These are phyloP conservation scores for Ornithoptera alexandrae DNA, from an alignment of 2,888 invertebrate species.

Conservation along the genomic window DNA sequence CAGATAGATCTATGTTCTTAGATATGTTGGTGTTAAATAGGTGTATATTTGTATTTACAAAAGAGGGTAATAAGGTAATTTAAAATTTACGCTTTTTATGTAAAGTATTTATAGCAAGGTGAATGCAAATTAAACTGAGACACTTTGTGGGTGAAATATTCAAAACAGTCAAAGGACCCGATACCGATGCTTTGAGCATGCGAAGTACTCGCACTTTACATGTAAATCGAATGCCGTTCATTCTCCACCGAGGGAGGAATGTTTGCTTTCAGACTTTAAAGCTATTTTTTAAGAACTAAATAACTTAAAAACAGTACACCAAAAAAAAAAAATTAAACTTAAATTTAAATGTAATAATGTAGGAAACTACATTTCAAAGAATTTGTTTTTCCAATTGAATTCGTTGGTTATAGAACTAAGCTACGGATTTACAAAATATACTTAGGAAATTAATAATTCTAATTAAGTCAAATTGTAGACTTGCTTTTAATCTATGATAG, in stretches of 20 bases:
- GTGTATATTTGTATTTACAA: no score
- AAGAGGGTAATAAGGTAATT: neutral
- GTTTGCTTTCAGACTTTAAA: neutral
- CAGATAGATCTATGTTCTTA: no score
- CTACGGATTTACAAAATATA: no score
- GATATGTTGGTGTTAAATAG: no score
- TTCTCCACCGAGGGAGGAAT: neutral
- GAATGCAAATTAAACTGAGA: neutral
- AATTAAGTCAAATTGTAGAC: no score
- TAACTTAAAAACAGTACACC: neutral
- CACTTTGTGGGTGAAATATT: constrained; percentile 4
- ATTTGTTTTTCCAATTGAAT: no score
- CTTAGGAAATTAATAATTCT: no score
- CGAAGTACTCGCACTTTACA: constrained; percentile 19
- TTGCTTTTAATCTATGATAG: no score
- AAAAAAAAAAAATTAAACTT: neutral
- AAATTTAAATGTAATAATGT: neutral
- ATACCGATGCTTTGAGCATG: constrained; percentile 16
- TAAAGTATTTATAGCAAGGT: neutral
- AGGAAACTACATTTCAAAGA: no score
- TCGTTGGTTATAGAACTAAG: no score
- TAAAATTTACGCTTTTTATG: neutral
- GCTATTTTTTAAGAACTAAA: neutral
- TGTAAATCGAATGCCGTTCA: constrained; percentile 15
- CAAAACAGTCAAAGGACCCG: constrained; percentile 8